Evolutionary conservation across 1,140 invertebrate species (phyloP).

Genomic region (Antheraea mylitta): DNA sequence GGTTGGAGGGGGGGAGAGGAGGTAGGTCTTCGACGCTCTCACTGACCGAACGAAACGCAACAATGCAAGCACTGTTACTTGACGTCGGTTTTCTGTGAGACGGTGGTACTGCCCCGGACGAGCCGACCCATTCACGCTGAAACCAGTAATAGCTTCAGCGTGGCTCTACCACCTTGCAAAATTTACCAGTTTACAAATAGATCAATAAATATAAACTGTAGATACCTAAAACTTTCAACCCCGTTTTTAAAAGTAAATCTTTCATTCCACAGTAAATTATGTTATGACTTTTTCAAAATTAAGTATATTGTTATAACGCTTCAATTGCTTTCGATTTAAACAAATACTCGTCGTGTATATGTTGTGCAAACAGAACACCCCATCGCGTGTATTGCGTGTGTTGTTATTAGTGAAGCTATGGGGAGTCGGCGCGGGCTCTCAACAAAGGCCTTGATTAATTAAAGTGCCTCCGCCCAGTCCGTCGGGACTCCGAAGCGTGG

Average conservation of each 20-base stretch:
- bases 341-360: slow-evolving; percentile 49
- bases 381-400: slow-evolving; percentile 55
- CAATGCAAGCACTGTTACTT: too few species aligned
- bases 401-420: slow-evolving; percentile 46
- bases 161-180: too few species aligned
- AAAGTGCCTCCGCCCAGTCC: slow-evolving; percentile 65
- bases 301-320: slow-evolving; percentile 23
- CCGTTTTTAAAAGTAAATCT: not conserved
- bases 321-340: slow-evolving; percentile 47
- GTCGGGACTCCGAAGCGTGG: slow-evolving; percentile 32
- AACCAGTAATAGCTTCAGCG: too few species aligned
- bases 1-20: too few species aligned
- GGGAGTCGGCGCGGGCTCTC: slow-evolving; percentile 43
- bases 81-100: too few species aligned
- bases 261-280: not conserved
- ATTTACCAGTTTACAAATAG: too few species aligned
- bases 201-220: too few species aligned
- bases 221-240: not conserved
- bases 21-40: too few species aligned
- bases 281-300: not conserved
- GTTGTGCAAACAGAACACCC: slow-evolving; percentile 47
- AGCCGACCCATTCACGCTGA: too few species aligned
- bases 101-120: too few species aligned
- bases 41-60: too few species aligned
- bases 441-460: slow-evolving; percentile 70